Base-by-base conservation (phyloP, 1,140 invertebrate species). In the Zaprionus davidi region DNA sequence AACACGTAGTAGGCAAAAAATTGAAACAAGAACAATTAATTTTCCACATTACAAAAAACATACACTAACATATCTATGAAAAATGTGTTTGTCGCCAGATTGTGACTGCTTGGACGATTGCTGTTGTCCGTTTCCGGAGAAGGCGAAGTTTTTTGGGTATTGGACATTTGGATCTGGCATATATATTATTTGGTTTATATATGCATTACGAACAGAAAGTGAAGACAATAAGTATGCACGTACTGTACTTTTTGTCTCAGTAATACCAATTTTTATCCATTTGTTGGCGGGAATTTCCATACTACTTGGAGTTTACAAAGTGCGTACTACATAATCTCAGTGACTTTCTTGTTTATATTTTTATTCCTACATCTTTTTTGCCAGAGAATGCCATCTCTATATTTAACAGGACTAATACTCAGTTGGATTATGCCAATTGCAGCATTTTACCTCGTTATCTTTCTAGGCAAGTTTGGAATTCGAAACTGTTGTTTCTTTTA, bases 371-470 rank as follows among this genome's bases (percentile, higher is more conserved):
- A 9, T 6, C 24, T 51, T 22, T 51, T n/a, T 11, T 51, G 9
- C 6, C 46, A 51, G 46, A 51, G 1, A 13, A 51, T 2, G 0
- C 9, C 2, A 12, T 12, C 11, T 24, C 11, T 51, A 13, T 51
- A 12, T 51, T 24, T 51, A 51, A 51, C 20, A 12, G 46, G 46
- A 3, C 0, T 51, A 1, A 11, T 13, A 24, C 11, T 51, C 4
- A 24, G 46, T 20, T 51, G 46, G 46, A 5, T 51, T 24, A 0
- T 3, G 4, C 17, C 44, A 11, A 9, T 49, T 20, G 1, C 1
- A 1, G 2, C 4, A 3, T 1, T 1, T 13, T 15, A 5, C 38
- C 0, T 41, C 17, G 4, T 20, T 11, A 3, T 11, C 44, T 0
- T 6, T 4, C 0, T 49, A 20, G 6, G 13, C 7, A 46, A 46